phyloP scores from a whole-genome alignment of 2,797 vertebrate genomes.

The Cyprinodon diabolis region DNA sequence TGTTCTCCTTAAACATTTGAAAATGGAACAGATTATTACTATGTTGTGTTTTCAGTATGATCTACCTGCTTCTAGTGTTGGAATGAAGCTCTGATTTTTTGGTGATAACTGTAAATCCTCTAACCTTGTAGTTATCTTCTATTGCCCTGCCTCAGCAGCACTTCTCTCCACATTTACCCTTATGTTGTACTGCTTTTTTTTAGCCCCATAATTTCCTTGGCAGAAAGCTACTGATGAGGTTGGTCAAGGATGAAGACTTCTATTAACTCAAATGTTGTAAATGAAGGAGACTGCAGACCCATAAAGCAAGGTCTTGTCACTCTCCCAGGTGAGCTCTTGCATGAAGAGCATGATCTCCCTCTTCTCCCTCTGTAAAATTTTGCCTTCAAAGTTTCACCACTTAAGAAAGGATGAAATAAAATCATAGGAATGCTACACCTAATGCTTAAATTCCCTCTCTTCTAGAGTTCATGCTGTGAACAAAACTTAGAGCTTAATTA shows the following conservation, averaged over 20 bases:
- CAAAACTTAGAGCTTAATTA: background rate
- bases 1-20: background rate
- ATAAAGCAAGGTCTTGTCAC: slow-evolving; percentile 83
- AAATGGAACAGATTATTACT: background rate
- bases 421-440: slow-evolving; percentile 44
- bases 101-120: slow-evolving; percentile 66
- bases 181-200: slow-evolving; percentile 77
- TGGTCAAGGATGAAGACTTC: slow-evolving; percentile 87
- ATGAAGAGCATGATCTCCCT: slow-evolving; percentile 80
- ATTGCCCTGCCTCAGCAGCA: slow-evolving; percentile 61
- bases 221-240: slow-evolving; percentile 85
- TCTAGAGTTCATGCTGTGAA: slow-evolving; percentile 11
- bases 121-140: slow-evolving; percentile 80
- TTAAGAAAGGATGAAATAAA: slow-evolving; percentile 48
- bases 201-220: slow-evolving; percentile 83
- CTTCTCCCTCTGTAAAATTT: slow-evolving; percentile 65
- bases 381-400: slow-evolving; percentile 71
- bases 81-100: slow-evolving; percentile 63
- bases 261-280: slow-evolving; percentile 87
- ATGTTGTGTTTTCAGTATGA: slow-evolving; percentile 11
- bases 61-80: slow-evolving; percentile 29
- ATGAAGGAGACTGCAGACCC: slow-evolving; percentile 82
- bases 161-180: slow-evolving; percentile 49
- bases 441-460: slow-evolving; percentile 46
- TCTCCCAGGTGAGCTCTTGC: slow-evolving; percentile 80